Evolutionary conservation across 2,113 vertebrate species (phyloP).

Genomic region (Ameiurus melas): DNA sequence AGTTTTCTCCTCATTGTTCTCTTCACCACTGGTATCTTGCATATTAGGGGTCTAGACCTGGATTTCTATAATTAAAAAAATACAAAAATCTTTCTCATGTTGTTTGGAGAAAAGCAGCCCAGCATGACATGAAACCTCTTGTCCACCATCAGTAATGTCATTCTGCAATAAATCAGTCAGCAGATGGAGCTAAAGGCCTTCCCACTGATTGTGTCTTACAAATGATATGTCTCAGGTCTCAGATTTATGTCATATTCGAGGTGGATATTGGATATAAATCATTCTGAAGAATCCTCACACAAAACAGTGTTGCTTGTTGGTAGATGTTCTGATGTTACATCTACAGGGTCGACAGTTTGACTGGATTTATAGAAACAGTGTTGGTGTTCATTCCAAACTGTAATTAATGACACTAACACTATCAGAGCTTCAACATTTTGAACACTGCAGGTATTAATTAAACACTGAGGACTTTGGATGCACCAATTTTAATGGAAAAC

Average conservation of each 20-base stretch:
- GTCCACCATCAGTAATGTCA: too few species aligned
- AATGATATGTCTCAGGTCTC: neutral
- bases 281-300: too few species aligned
- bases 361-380: neutral
- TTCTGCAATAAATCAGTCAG: neutral
- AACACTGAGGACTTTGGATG: neutral
- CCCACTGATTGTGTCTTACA: neutral
- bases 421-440: neutral
- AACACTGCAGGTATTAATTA: neutral
- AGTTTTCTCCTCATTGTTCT: neutral
- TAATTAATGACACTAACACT: neutral
- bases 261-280: neutral
- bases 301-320: neutral
- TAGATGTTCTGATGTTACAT: neutral
- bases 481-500: neutral
- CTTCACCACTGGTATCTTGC: neutral
- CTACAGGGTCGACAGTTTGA: neutral
- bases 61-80: neutral
- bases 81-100: neutral
- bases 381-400: neutral
- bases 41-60: neutral
- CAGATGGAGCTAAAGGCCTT: constrained; percentile 16
- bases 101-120: neutral
- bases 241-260: neutral
- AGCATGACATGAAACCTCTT: neutral